Conservation (phyloP, 2,888 invertebrate genomes). For the Pharmacophagus antenor region DNA sequence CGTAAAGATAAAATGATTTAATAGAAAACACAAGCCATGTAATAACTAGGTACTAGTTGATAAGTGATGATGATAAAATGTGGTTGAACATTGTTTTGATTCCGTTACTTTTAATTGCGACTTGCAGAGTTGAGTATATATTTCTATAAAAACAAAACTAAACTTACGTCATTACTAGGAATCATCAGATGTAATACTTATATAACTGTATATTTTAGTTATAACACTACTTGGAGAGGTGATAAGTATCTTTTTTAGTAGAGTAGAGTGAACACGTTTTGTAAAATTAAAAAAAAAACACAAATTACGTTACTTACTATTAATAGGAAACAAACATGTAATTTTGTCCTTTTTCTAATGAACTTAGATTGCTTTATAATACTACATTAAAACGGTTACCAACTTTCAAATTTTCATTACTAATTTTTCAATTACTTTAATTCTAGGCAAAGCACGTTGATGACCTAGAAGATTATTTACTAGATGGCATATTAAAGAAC, state of each 20-base stretch:
- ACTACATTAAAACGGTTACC: too few relatives aligned
- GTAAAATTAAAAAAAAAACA: too few relatives aligned
- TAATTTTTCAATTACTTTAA: background rate
- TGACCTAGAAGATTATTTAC: background rate
- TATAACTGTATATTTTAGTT: too few relatives aligned
- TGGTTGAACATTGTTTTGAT: constrained; percentile 4
- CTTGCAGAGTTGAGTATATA: constrained; percentile 15
- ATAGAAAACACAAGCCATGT: background rate
- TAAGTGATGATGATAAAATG: constrained; percentile 20
- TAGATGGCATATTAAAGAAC: background rate
- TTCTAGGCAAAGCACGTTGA: constrained; percentile 10
- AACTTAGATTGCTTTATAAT: too few relatives aligned
- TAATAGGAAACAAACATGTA: too few relatives aligned
- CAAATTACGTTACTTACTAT: too few relatives aligned
- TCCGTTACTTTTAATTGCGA: constrained; percentile 6
- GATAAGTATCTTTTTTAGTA: too few relatives aligned
- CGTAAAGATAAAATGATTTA: constrained; percentile 1
- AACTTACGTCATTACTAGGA: background rate
- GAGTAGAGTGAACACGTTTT: too few relatives aligned
- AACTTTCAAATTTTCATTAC: background rate
- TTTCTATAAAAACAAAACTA: background rate
- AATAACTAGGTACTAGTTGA: background rate
- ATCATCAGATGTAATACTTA: too few relatives aligned
- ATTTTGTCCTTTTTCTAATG: too few relatives aligned
- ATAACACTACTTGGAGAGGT: too few relatives aligned